phyloP scores from a whole-genome alignment of 2,113 vertebrate species.

The Phylloscopus whistleri region DNA sequence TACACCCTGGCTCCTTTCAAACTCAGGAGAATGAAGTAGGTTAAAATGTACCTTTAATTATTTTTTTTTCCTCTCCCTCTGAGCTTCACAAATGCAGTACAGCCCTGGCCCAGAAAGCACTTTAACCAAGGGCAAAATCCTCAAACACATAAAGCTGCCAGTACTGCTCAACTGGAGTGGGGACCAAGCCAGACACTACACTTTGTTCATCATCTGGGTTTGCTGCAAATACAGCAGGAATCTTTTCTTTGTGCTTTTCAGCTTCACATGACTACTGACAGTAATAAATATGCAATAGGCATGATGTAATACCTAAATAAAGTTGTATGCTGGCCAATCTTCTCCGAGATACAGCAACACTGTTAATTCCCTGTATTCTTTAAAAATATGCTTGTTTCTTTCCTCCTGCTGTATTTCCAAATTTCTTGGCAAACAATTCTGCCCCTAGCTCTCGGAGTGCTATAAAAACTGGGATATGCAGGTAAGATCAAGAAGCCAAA shows the following conservation, averaged over 20 bases:
- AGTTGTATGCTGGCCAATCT: not conserved
- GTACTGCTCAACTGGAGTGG: not conserved
- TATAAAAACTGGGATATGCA: not conserved
- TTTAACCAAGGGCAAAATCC: not conserved
- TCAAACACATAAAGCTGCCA: not conserved
- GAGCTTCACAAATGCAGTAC: not conserved
- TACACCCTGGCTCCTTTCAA: not conserved
- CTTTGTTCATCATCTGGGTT: not conserved
- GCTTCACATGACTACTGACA: not conserved
- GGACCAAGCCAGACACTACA: not conserved
- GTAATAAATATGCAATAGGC: not conserved
- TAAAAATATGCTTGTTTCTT: not conserved
- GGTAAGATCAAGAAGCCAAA: not conserved
- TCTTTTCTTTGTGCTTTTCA: not conserved
- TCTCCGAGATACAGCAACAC: not conserved
- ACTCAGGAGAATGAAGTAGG: not conserved
- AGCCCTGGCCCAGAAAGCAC: not conserved
- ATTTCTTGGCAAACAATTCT: not conserved
- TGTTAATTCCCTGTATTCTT: not conserved
- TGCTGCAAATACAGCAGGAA: not conserved
- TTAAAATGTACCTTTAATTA: not conserved
- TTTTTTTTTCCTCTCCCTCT: not conserved
- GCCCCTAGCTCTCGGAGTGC: not conserved
- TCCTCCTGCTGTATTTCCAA: not conserved
- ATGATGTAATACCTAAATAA: slow-evolving; percentile 22